phyloP scores from a whole-genome alignment of 2,888 invertebrate species.

The Protophormia terraenovae region DNA sequence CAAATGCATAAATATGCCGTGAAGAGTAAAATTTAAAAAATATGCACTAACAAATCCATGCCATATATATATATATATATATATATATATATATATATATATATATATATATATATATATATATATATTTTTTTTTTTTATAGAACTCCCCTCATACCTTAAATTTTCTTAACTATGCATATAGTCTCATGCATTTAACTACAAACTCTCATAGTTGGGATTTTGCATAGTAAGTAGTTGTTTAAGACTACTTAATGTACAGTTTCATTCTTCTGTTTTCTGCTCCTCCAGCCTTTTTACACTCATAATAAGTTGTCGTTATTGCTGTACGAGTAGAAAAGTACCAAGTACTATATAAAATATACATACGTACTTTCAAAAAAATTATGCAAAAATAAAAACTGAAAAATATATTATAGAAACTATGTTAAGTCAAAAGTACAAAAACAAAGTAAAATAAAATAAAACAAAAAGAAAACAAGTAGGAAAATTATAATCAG shows the following conservation, averaged over 20 bases:
- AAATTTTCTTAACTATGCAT: neutral
- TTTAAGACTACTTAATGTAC: slow-evolving; percentile 59
- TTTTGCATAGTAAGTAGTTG: slow-evolving; percentile 67
- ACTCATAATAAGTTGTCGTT: slow-evolving; percentile 38
- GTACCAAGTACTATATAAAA: neutral
- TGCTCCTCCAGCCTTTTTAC: slow-evolving; percentile 11
- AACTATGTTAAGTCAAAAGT: slow-evolving; percentile 35
- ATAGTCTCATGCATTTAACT: slow-evolving; percentile 5
- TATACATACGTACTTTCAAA: neutral
- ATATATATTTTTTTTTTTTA: too few species aligned
- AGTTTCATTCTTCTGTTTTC: slow-evolving; percentile 42
- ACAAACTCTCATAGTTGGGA: slow-evolving; percentile 15
- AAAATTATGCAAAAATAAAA: neutral
- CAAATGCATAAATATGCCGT: too few species aligned
- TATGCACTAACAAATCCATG: too few species aligned
- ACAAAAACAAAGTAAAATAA: neutral
- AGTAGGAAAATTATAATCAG: too few species aligned
- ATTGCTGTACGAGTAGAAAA: slow-evolving; percentile 25
- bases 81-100: too few species aligned
- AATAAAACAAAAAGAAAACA: too few species aligned
- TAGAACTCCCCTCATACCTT: neutral
- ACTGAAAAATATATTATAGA: neutral
- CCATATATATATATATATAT: too few species aligned
- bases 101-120: too few species aligned
- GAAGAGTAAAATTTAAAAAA: too few species aligned